Evolutionary conservation across 2,888 invertebrate genomes (phyloP), one percentile per base, ranked within the genome.

Genomic region (Dryomyza anilis): DNA sequence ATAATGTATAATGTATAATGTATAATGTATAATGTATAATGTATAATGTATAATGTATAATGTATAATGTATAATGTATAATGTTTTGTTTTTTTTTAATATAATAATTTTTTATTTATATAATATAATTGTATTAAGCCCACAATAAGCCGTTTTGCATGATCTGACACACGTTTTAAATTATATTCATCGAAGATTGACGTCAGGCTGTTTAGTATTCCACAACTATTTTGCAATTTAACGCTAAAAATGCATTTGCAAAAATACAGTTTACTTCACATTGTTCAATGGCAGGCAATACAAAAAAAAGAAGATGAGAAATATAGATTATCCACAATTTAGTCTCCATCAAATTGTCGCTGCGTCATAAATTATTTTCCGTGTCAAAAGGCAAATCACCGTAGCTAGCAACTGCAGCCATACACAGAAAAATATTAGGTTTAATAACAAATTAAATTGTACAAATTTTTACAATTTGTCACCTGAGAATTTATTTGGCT

Each of bases 351-450:
- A 23, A 25, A 43, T 8, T 53, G 27, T 39, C 61, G 39, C 39
- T 61, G 27, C 61, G 29, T 53, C 52, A 61, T 61, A 43, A 52
- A 61, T 61, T 61, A 65, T 65, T 61, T 65, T 62, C 63, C 57
- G 63, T 66, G 66, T 66, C 66, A 55, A 63, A 66, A 66, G 62
- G 58, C 63, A 66, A 66, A 66, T 63, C 66, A 63, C 53, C 66
- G 72, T 72, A 70, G 67, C 75, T 73, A 55, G 71, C 76, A 72
- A 70, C 73, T 74, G 75, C 70, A n/a, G 73, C n/a, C n/a, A n/a
- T n/a, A n/a, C n/a, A n/a, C n/a, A n/a, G n/a, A n/a, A n/a, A n/a
- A n/a, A n/a, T n/a, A n/a, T n/a, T n/a, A n/a, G n/a, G n/a, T n/a
- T n/a, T n/a, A n/a, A n/a, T n/a, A n/a, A n/a, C n/a, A n/a, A n/a